Conservation (phyloP, 2,888 invertebrate genomes). For the Agapostemon virescens region DNA sequence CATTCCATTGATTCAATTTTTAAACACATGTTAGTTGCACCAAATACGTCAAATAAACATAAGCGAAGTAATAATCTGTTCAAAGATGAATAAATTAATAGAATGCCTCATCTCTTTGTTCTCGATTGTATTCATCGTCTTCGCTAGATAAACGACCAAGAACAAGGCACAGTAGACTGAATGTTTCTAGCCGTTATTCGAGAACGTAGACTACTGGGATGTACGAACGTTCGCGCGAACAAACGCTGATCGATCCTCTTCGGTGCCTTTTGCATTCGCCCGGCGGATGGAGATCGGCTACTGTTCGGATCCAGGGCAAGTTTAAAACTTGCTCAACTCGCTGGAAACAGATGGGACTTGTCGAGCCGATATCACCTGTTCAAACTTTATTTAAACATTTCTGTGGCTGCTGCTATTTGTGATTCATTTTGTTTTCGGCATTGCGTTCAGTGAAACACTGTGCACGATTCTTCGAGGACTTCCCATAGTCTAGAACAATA, state of each 20-base stretch:
- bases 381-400: neutral
- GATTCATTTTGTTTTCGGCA: neutral
- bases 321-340: conserved; percentile 12
- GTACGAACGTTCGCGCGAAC: conserved; percentile 26
- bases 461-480: neutral
- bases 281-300: neutral
- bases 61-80: too few species aligned
- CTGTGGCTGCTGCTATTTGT: neutral
- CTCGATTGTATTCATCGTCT: conserved; percentile 31
- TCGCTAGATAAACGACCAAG: neutral
- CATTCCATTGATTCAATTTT: too few species aligned
- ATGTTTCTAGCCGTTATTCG: conserved; percentile 19
- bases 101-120: neutral
- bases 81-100: too few species aligned
- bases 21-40: too few species aligned
- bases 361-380: conserved; percentile 5
- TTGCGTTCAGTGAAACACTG: neutral
- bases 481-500: neutral
- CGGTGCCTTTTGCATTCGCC: neutral
- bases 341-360: neutral
- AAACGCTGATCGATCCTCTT: conserved; percentile 1
- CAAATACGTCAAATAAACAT: too few species aligned
- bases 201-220: neutral
- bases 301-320: conserved; percentile 18
- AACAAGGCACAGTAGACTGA: neutral